phyloP scores from a whole-genome alignment of 2,888 invertebrate species.

The Scaptomyza tumidula region DNA sequence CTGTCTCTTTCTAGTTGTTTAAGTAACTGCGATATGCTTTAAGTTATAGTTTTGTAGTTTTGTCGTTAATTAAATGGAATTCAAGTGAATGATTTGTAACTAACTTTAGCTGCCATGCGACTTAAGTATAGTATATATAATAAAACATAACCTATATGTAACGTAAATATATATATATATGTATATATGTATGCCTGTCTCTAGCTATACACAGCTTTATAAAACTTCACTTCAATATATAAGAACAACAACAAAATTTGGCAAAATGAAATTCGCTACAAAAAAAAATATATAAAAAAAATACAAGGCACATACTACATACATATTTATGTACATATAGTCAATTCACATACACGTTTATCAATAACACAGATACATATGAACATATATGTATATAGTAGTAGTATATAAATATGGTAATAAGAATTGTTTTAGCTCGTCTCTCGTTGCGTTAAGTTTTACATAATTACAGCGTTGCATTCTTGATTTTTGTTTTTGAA shows the following conservation, averaged over 20 bases:
- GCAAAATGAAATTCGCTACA: conserved; percentile 62
- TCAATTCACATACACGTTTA: conserved; percentile 28
- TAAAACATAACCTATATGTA: conserved; percentile 12
- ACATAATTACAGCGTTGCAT: conserved; percentile 50
- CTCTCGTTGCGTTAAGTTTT: conserved; percentile 33
- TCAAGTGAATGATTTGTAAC: conserved; percentile 55
- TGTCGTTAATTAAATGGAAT: conserved; percentile 60
- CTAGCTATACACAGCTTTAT: conserved; percentile 24
- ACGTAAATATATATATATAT: conserved; percentile 14
- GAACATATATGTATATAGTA: conserved; percentile 4
- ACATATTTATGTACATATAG: background rate
- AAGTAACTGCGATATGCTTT: conserved; percentile 44
- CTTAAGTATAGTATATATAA: conserved; percentile 37
- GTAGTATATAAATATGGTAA: conserved; percentile 8
- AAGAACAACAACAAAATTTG: conserved; percentile 48
- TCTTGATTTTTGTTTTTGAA: background rate
- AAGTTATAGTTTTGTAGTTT: conserved; percentile 17
- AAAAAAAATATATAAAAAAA: conserved; percentile 56
- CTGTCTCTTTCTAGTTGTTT: conserved; percentile 6
- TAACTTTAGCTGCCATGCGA: conserved; percentile 59
- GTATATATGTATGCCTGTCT: conserved; percentile 13
- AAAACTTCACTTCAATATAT: conserved; percentile 9
- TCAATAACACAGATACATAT: conserved; percentile 28
- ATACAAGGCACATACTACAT: conserved; percentile 50
- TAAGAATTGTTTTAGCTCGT: conserved; percentile 26